phyloP scores from a whole-genome alignment of 2,113 vertebrate genomes.

The Serilophus lunatus region DNA sequence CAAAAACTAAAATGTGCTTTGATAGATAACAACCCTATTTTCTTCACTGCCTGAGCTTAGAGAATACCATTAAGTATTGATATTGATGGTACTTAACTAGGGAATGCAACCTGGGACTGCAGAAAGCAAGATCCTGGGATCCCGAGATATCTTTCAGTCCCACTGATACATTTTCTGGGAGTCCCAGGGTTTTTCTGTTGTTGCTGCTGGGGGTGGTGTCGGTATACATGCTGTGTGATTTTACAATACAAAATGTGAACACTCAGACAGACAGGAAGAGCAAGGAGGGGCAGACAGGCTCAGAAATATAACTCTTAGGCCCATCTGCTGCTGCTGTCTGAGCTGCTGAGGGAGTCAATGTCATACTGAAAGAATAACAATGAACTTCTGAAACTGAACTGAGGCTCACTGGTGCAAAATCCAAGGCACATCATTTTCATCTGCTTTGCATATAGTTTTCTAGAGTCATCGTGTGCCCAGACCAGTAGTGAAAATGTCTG shows the following conservation, averaged over 20 bases:
- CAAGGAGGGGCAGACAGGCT: conserved; percentile 4
- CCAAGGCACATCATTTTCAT: not conserved
- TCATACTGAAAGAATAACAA: not conserved
- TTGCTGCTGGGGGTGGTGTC: not conserved
- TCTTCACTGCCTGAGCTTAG: conserved; percentile 77
- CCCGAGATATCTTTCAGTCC: conserved; percentile 27
- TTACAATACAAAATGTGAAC: conserved; percentile 33
- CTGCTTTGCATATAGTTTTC: conserved; percentile 1
- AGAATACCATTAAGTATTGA: conserved; percentile 81
- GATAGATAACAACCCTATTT: conserved; percentile 85
- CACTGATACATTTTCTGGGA: not conserved
- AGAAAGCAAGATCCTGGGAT: conserved; percentile 66
- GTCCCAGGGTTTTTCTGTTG: conserved; percentile 34
- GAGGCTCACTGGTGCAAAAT: not conserved
- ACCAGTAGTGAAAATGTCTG: not conserved
- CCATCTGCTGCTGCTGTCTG: conserved; percentile 60
- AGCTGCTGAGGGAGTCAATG: conserved; percentile 38
- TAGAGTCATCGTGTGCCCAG: not conserved
- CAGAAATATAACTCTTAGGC: conserved; percentile 36
- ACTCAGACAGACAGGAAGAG: not conserved
- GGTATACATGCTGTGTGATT: conserved; percentile 43
- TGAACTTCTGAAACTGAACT: conserved; percentile 31
- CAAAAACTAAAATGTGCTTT: conserved; percentile 84
- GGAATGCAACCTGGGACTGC: conserved; percentile 72
- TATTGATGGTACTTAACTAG: conserved; percentile 79